phyloP scores from a whole-genome alignment of 2,113 vertebrate species.

The Equus quagga region DNA sequence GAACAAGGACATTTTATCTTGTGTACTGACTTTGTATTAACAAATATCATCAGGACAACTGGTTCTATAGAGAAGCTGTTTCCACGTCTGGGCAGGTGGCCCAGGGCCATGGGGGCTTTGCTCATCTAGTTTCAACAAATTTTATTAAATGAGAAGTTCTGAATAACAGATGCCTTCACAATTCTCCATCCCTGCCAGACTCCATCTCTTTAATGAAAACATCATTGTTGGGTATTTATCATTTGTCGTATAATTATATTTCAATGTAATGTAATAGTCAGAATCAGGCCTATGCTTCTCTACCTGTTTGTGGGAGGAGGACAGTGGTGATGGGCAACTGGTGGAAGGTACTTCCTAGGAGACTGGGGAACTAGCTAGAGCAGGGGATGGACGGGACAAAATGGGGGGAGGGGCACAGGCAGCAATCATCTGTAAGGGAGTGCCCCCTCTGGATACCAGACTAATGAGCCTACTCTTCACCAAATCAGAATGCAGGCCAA shows the following conservation, averaged over 20 bases:
- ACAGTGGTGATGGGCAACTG: neutral
- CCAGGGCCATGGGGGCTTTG: neutral
- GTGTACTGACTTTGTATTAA: neutral
- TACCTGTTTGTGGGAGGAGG: neutral
- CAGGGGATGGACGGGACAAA: neutral
- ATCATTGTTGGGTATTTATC: slow-evolving; percentile 29
- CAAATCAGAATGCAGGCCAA: slow-evolving; percentile 46
- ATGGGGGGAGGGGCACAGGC: neutral
- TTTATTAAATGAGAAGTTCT: slow-evolving; percentile 55
- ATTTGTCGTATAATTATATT: neutral
- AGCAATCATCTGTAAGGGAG: neutral
- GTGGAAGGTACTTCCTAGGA: neutral
- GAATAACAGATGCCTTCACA: slow-evolving; percentile 38
- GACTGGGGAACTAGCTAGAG: neutral
- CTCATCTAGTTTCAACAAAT: neutral
- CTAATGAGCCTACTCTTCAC: neutral
- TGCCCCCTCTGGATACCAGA: neutral
- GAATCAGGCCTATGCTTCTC: slow-evolving; percentile 10
- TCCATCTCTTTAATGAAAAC: slow-evolving; percentile 60
- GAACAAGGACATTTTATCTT: neutral
- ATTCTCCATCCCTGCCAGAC: neutral
- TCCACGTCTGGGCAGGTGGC: neutral
- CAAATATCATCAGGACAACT: neutral
- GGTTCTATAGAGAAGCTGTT: neutral
- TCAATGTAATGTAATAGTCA: neutral